phyloP scores from a whole-genome alignment of 1,140 invertebrate genomes.

The Halictus rubicundus region DNA sequence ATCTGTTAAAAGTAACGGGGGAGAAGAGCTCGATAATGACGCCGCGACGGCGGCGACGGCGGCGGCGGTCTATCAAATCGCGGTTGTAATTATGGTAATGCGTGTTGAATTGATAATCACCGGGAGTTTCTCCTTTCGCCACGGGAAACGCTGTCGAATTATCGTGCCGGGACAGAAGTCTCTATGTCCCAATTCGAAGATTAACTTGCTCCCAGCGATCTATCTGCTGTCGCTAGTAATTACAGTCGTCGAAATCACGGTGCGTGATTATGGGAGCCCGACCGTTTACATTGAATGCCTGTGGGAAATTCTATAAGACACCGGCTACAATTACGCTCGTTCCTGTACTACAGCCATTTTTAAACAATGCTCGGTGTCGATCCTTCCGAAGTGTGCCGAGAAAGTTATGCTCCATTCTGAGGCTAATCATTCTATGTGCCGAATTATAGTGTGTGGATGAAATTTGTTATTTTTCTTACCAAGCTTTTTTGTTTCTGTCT shows the following conservation, averaged over 20 bases:
- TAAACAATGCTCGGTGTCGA: no score
- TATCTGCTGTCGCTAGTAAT: background rate
- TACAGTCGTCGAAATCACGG: background rate
- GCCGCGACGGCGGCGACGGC: no score
- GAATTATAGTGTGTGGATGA: no score
- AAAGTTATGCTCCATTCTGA: no score
- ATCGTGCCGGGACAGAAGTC: background rate
- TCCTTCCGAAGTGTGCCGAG: no score
- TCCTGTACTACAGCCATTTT: no score
- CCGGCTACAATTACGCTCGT: no score
- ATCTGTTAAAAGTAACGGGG: background rate
- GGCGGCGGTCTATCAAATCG: background rate
- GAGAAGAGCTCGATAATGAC: background rate
- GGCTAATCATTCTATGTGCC: no score
- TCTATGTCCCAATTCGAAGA: background rate
- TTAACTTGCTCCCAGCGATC: background rate
- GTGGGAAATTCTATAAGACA: no score
- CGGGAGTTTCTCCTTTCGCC: background rate
- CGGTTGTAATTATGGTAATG: conserved; percentile 28
- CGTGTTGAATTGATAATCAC: conserved; percentile 12
- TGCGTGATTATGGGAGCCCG: background rate
- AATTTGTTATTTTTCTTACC: no score
- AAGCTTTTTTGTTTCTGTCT: no score
- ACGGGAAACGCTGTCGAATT: background rate
- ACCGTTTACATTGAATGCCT: no score